phyloP scores from a whole-genome alignment of 2,797 vertebrate genomes.

The Gymnodraco acuticeps region DNA sequence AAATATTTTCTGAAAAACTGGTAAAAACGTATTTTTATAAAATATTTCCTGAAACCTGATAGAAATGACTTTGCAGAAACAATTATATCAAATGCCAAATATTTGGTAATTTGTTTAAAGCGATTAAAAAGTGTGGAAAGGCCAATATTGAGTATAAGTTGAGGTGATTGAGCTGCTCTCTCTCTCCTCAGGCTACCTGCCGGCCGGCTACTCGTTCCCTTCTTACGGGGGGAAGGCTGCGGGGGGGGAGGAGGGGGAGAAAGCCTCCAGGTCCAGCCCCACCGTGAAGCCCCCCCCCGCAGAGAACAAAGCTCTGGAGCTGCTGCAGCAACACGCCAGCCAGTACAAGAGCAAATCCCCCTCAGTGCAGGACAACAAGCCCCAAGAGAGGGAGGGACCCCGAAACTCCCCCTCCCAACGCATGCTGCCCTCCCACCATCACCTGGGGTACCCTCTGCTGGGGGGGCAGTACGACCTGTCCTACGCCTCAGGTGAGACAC shows the following conservation, averaged over 20 bases:
- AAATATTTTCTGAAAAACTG: too few relatives aligned
- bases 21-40: too few relatives aligned
- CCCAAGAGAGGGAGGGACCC: slow-evolving; percentile 85
- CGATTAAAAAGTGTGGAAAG: too few relatives aligned
- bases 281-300: slow-evolving; percentile 91
- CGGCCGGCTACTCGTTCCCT: slow-evolving; percentile 94
- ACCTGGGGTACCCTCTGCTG: slow-evolving; percentile 93
- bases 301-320: slow-evolving; percentile 95
- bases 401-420: slow-evolving; percentile 94
- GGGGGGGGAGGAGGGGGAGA: slow-evolving; percentile 86
- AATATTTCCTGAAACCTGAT: too few relatives aligned
- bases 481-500: slow-evolving; percentile 92
- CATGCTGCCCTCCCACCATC: slow-evolving; percentile 93
- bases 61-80: too few relatives aligned
- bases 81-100: too few relatives aligned
- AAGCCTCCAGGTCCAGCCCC: slow-evolving; percentile 91
- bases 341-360: slow-evolving; percentile 98
- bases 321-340: slow-evolving; percentile 96
- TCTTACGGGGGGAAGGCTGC: slow-evolving; percentile 91
- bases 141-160: too few relatives aligned
- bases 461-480: slow-evolving; percentile 95
- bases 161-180: too few relatives aligned
- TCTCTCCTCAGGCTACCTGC: slow-evolving; percentile 88
- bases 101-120: too few relatives aligned
- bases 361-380: slow-evolving; percentile 91